phyloP scores from a whole-genome alignment of 2,888 invertebrate genomes.

The Encarsia formosa region DNA sequence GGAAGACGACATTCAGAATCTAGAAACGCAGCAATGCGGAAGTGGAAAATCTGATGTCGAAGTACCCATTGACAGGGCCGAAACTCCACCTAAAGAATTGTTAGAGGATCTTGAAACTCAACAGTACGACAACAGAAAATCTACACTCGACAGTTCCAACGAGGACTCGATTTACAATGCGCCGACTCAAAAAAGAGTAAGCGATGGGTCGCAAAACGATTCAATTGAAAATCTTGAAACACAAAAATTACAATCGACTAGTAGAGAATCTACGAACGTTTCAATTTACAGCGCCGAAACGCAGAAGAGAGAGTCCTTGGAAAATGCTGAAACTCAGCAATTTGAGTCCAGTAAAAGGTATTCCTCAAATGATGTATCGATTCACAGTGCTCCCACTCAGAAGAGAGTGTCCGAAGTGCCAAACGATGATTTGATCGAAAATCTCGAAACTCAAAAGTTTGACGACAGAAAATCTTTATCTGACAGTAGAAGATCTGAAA shows the following conservation, averaged over 20 bases:
- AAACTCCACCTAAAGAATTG: slow-evolving; percentile 12
- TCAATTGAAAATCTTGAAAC: not conserved
- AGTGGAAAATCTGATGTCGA: not conserved
- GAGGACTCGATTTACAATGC: slow-evolving; percentile 4
- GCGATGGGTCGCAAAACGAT: not conserved
- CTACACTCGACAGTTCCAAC: not conserved
- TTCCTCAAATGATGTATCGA: not conserved
- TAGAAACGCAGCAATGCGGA: slow-evolving; percentile 3
- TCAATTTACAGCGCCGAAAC: slow-evolving; percentile 17
- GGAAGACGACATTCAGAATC: slow-evolving; percentile 3
- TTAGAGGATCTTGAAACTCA: slow-evolving; percentile 8
- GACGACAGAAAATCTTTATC: no score
- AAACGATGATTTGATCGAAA: not conserved
- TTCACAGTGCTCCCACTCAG: slow-evolving; percentile 12
- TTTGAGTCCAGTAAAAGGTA: slow-evolving; percentile 2
- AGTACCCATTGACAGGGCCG: slow-evolving; percentile 12
- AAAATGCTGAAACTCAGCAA: slow-evolving; percentile 21
- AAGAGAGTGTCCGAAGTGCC: not conserved
- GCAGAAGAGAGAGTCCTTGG: slow-evolving; percentile 8
- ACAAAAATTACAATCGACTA: not conserved
- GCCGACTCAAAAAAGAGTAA: slow-evolving; percentile 3
- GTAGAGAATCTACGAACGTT: not conserved
- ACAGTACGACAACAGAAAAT: not conserved
- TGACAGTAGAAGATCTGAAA: no score
- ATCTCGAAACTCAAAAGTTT: not conserved